Base-by-base conservation (phyloP, 2,888 invertebrate species). In the Andrena minutula region DNA sequence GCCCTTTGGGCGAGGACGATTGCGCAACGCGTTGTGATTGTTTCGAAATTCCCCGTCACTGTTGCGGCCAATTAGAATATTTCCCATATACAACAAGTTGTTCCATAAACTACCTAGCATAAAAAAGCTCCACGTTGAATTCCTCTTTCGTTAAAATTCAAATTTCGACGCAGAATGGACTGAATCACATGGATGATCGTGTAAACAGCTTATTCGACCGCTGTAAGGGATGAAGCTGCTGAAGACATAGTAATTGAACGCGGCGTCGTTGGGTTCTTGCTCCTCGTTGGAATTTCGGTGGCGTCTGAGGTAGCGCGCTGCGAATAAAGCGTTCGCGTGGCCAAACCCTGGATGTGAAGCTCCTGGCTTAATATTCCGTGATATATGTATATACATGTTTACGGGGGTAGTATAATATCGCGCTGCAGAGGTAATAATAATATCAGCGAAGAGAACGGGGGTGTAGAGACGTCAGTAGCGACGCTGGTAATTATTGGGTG, bases 401-500 rank as follows among this genome's bases (percentile, higher is more conserved):
- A 30, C 66, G 68, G 35, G 53, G 60, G 20, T 26, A 26, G 75
- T 61, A 70, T 81, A 70, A 81, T 81, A 60, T 70, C 74, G 69
- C 20, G 16, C 53, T n/a, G 58, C 75, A 32, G 60, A 35, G 12
- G 63, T 47, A 66, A 68, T 80, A 80, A 79, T 65, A 79, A 79
- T 71, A 79, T 47, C 71, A 60, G 51, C 1, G 65, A 51, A 60
- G 35, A 10, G 32, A 47, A 28, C 49, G n/a, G 28, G 56, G 49
- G 73, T 64, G 68, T 80, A 80, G 80, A 68, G 73, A 73, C 66
- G 72, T 47, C 35, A 8, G 47, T 16, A 4, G 58, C 20, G 60
- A 61, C 53, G 26, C 32, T 60, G 79, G 60, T 65, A 66, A 79
- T 79, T 66, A 79, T 65, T 71, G 53, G 71, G 61, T 66, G 58